Conservation (phyloP, 2,113 vertebrate species). For the Clarias magur region DNA sequence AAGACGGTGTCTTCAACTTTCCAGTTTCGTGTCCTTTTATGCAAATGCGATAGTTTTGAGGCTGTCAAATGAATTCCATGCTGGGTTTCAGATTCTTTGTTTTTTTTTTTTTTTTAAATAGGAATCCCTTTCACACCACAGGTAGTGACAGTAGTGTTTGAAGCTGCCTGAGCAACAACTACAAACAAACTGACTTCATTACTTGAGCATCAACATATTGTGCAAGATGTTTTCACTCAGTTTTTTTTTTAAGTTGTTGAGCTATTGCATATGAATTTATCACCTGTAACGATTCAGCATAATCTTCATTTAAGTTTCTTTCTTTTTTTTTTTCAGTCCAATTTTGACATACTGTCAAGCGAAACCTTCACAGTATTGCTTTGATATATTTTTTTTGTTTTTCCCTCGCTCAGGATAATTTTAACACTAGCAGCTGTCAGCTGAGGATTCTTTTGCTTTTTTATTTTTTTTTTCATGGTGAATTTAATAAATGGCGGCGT, state of each 20-base stretch:
- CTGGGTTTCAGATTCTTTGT: not conserved
- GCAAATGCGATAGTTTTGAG: not conserved
- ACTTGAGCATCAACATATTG: slow-evolving; percentile 6
- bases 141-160: slow-evolving; percentile 6
- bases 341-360: not conserved
- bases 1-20: slow-evolving; percentile 55
- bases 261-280: not conserved
- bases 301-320: not conserved
- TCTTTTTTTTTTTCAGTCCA: not conserved
- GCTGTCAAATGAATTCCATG: not conserved
- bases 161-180: slow-evolving; percentile 9
- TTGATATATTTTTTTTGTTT: not conserved
- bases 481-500: no score
- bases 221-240: not conserved
- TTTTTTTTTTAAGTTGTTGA: not conserved
- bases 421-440: not conserved
- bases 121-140: slow-evolving; percentile 16
- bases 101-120: not conserved
- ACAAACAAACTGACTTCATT: slow-evolving; percentile 16
- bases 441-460: not conserved
- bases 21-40: not conserved
- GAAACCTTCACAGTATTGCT: not conserved
- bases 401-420: no score
- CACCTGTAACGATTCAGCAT: not conserved
- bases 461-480: not conserved